Conservation (phyloP, 2,113 vertebrate species). For the Microcebus ravelobensis region DNA sequence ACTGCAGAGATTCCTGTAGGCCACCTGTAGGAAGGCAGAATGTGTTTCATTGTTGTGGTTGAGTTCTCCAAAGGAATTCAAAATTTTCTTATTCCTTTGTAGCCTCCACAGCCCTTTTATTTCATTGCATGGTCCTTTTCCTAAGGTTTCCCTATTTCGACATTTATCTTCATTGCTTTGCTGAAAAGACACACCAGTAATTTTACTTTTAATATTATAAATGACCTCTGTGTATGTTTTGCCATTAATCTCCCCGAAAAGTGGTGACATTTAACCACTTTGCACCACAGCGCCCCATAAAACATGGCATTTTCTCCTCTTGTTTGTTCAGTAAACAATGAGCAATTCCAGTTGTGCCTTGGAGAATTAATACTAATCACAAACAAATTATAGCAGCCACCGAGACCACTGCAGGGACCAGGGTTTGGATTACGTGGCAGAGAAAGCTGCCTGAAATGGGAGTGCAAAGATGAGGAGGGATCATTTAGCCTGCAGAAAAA, state of each 20-base stretch:
- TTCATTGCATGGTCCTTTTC: constrained; percentile 67
- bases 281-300: constrained; percentile 37
- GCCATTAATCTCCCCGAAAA: constrained; percentile 80
- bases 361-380: constrained; percentile 77
- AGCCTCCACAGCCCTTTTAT: constrained; percentile 54
- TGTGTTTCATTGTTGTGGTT: not conserved
- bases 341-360: constrained; percentile 60
- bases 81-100: constrained; percentile 45
- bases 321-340: constrained; percentile 74
- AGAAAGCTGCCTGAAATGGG: not conserved
- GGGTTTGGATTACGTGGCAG: not conserved
- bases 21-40: not conserved
- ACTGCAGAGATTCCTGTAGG: not conserved
- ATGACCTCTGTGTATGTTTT: constrained; percentile 64
- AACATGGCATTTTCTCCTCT: constrained; percentile 62
- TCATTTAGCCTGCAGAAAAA: not conserved
- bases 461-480: not conserved
- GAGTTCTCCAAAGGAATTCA: constrained; percentile 65
- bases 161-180: constrained; percentile 82
- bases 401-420: not conserved
- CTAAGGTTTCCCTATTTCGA: constrained; percentile 65
- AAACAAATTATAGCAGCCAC: constrained; percentile 56
- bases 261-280: constrained; percentile 64
- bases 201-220: constrained; percentile 77
- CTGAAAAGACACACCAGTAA: constrained; percentile 78